Evolutionary conservation across 2,888 invertebrate genomes (phyloP).

Genomic region (Euplexia lucipara): DNA sequence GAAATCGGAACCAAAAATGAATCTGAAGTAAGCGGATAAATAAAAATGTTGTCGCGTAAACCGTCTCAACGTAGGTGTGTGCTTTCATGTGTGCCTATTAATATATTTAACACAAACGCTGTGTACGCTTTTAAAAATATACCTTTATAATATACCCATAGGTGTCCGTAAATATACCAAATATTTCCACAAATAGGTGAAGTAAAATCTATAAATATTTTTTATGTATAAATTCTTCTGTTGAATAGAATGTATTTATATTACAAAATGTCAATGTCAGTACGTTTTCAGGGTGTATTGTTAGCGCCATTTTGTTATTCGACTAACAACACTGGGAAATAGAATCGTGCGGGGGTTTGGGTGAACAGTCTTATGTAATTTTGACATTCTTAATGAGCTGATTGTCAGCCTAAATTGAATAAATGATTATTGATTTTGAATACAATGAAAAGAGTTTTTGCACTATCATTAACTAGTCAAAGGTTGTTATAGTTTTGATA

Average conservation of each 20-base stretch:
- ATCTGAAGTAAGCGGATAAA: not conserved
- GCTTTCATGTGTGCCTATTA: not conserved
- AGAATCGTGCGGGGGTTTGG: too few species aligned
- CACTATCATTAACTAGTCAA: too few species aligned
- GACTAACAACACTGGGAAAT: too few species aligned
- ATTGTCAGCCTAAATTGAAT: too few species aligned
- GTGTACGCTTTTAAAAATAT: not conserved
- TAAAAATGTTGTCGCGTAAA: not conserved
- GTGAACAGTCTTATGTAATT: too few species aligned
- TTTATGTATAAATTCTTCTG: not conserved
- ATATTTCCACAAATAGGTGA: too few species aligned
- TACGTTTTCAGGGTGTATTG: not conserved
- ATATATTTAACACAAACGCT: not conserved
- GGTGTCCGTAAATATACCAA: too few species aligned
- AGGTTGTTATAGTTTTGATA: too few species aligned
- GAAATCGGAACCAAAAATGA: slow-evolving; percentile 1
- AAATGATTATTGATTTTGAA: too few species aligned
- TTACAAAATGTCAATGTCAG: not conserved
- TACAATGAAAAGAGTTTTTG: too few species aligned
- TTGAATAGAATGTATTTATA: not conserved
- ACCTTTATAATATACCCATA: not conserved
- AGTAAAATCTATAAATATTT: not conserved
- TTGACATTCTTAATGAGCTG: too few species aligned
- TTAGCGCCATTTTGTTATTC: too few species aligned
- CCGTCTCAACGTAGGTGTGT: not conserved